Evolutionary conservation across 2,797 vertebrate genomes (phyloP).

Genomic region (Ctenopoma multispine): DNA sequence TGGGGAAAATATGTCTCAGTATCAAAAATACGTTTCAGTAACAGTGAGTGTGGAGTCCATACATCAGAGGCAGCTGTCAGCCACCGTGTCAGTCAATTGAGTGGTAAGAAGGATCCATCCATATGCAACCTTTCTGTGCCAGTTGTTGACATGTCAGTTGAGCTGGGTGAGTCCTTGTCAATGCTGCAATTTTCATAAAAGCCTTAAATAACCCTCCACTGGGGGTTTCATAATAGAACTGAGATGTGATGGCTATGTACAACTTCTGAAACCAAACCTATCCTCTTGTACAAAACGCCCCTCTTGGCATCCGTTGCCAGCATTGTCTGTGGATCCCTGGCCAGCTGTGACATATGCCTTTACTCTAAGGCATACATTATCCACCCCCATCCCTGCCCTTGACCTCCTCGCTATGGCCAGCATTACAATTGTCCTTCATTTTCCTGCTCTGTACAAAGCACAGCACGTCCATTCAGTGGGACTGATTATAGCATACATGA

Average conservation of each 20-base stretch:
- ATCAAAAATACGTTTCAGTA: constrained; percentile 49
- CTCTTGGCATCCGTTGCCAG: not conserved
- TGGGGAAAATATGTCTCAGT: constrained; percentile 59
- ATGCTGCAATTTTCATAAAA: constrained; percentile 4
- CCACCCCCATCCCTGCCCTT: constrained; percentile 22
- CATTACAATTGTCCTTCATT: constrained; percentile 12
- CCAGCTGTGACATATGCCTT: constrained; percentile 24
- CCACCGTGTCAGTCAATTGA: constrained; percentile 44
- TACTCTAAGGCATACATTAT: constrained; percentile 14
- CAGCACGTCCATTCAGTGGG: not conserved
- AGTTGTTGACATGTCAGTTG: constrained; percentile 32
- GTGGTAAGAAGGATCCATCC: constrained; percentile 51
- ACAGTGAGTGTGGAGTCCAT: constrained; percentile 46
- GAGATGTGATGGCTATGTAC: not conserved
- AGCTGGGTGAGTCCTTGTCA: constrained; percentile 32
- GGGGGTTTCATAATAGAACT: not conserved
- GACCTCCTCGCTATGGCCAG: constrained; percentile 1
- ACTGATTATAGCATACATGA: not conserved
- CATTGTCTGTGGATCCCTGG: constrained; percentile 9
- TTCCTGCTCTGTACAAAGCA: not conserved
- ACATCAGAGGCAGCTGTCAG: constrained; percentile 68
- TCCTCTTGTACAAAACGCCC: not conserved
- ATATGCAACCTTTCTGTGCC: constrained; percentile 56
- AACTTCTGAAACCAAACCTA: not conserved
- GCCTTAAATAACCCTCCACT: constrained; percentile 17